Evolutionary conservation across 1,140 invertebrate species (phyloP).

Genomic region (Bathynomus jamesi): DNA sequence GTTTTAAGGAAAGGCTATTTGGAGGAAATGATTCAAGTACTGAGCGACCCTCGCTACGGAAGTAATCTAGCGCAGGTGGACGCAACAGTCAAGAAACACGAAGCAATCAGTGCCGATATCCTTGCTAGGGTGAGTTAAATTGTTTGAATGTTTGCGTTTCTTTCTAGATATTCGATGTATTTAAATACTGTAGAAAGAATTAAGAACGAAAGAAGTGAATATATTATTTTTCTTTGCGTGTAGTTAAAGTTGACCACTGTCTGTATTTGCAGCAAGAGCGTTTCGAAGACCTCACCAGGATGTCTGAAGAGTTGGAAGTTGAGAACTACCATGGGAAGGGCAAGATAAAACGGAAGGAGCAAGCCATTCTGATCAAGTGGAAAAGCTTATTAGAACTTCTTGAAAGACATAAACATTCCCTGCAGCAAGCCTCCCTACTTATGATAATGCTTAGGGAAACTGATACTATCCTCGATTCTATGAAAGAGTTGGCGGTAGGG

Average conservation of each 20-base stretch:
- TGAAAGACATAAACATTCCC: constrained; percentile 71
- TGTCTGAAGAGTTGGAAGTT: constrained; percentile 55
- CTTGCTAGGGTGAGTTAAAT: constrained; percentile 58
- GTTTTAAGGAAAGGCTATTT: constrained; percentile 85
- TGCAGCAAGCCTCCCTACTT: constrained; percentile 65
- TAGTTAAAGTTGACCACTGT: too few species aligned
- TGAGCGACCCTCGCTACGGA: constrained; percentile 85
- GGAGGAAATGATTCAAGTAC: constrained; percentile 95
- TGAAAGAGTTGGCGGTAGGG: constrained; percentile 67
- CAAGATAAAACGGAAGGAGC: constrained; percentile 68
- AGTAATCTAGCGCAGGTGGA: constrained; percentile 87
- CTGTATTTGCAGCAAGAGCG: constrained; percentile 72
- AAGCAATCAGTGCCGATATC: constrained; percentile 96
- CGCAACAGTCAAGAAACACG: constrained; percentile 95
- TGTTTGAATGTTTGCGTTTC: not conserved
- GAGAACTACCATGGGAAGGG: constrained; percentile 89
- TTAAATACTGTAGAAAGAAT: too few species aligned
- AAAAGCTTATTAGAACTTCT: constrained; percentile 71
- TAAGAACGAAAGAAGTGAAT: too few species aligned
- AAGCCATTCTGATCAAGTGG: constrained; percentile 83
- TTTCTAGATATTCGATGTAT: too few species aligned
- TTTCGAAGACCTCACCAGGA: constrained; percentile 70
- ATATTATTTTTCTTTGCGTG: too few species aligned
- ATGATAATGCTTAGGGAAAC: constrained; percentile 83
- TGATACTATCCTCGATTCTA: constrained; percentile 75